Percentiles rank a stretch among this genome's conserved stretches.
Evolutionary conservation across 2,113 vertebrate genomes (phyloP).

Genomic region (Dasyurus viverrinus): DNA sequence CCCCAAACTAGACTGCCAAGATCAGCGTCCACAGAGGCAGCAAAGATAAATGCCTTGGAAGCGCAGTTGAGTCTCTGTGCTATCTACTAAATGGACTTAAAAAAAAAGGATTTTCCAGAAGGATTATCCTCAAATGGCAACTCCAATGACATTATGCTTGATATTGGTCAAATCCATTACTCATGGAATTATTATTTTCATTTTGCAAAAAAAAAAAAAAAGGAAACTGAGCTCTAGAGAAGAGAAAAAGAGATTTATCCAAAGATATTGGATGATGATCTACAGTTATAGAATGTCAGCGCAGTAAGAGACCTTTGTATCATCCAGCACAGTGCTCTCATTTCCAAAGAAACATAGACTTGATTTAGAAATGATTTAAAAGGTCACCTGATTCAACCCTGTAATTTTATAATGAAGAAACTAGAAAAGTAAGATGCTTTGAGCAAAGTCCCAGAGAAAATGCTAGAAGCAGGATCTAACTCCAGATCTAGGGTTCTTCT

Average conservation of each 20-base stretch:
- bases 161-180: background rate
- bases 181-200: background rate
- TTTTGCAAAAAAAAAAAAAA: background rate
- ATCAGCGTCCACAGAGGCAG: conserved; percentile 10
- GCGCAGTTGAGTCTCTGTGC: background rate
- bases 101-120: background rate
- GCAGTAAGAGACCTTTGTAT: background rate
- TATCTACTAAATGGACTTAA: background rate
- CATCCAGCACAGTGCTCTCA: background rate
- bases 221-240: background rate
- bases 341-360: background rate
- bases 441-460: background rate
- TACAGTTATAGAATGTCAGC: background rate
- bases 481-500: background rate
- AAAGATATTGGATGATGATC: background rate
- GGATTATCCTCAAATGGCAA: background rate
- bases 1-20: background rate
- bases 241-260: background rate
- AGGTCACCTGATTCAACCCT: background rate
- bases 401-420: background rate
- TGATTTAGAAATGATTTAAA: background rate
- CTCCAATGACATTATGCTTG: background rate
- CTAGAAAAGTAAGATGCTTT: background rate
- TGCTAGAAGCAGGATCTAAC: background rate
- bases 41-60: conserved; percentile 20